Evolutionary conservation across 2,797 vertebrate species (phyloP).

Genomic region (Lemur catta): DNA sequence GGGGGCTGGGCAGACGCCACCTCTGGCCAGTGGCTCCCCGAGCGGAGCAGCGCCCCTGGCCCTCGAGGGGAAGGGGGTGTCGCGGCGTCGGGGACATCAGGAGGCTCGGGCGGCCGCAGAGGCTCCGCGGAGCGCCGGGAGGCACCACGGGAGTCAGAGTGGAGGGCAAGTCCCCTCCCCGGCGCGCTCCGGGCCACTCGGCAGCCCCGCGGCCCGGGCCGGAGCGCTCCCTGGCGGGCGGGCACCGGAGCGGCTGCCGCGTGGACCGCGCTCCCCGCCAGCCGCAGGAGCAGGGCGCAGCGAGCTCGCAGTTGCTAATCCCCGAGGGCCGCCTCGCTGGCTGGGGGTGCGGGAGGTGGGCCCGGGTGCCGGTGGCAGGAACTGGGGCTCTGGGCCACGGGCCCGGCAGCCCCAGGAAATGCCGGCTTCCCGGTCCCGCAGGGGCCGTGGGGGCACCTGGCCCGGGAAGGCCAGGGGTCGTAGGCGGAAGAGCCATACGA

Average conservation of each 20-base stretch:
- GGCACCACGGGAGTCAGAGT: background rate
- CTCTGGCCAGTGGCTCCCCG: background rate
- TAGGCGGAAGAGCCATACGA: background rate
- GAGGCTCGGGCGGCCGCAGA: background rate
- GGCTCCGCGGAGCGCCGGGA: too few relatives aligned
- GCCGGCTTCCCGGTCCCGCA: background rate
- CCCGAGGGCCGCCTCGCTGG: background rate
- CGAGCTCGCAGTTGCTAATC: background rate
- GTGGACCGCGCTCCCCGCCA: rapidly evolving
- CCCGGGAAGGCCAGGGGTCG: background rate
- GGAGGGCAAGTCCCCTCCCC: too few relatives aligned
- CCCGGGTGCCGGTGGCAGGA: conserved; percentile 27
- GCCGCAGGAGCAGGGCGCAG: background rate
- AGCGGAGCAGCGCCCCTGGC: background rate
- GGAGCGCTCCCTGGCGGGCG: conserved; percentile 38
- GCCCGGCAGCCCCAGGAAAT: conserved; percentile 25
- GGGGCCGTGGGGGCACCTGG: background rate
- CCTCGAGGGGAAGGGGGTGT: too few relatives aligned
- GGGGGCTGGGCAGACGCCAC: background rate
- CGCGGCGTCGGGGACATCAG: rapidly evolving
- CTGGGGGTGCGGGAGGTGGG: background rate
- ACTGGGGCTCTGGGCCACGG: background rate
- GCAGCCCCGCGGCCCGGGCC: background rate
- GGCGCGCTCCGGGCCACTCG: rapidly evolving
- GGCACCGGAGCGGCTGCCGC: background rate